Evolutionary conservation across 2,113 vertebrate species (phyloP), one percentile per base, ranked within the genome.

Genomic region (Acrocephalus kingi): DNA sequence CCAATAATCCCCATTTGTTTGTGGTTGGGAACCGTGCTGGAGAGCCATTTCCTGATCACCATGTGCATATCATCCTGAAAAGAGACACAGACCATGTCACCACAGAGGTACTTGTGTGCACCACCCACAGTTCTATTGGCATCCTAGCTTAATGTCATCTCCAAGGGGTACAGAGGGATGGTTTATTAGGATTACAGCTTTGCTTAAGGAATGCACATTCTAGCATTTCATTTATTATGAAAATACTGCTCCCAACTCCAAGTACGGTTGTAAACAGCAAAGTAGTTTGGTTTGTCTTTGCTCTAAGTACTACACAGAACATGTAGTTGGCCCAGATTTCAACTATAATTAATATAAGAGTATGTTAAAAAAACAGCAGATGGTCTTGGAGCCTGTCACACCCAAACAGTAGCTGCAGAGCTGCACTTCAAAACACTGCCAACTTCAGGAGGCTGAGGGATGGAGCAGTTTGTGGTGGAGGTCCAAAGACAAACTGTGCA

Each of bases 1-100:
- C 99, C 99, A 27, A 99, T 99, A 97, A 99, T 99, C 41, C 99
- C 99, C 66, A 99, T 99, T 7, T 99, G 98, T 76, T 99, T 99
- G 97, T 99, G 99, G 94, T 99, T 99, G 46, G 98, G 97, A 84
- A 98, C 94, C 0, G 98, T 98, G 98, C 99, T 99, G 87, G 99
- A 99, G 37, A 99, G 98, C 97, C 99, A 99, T 72, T 99, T 99
- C 49, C 99, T 98, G 94, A 99, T 98, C 92, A 99, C 99, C 64
- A 99, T 98, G 97, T 99, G 98, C 98, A 99, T 98, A 84, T 99
- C 99, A 91, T 99, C 99, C 99, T 99, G 94, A 46, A 93, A 89
- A 80, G 43, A 68, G 46, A 81, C 52, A 75, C 15, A 72, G 48
- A 63, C 9, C 12, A 25, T 2, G 5, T 90, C 39, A 91, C 28